A percentile compares a stretch with the other conserved stretches of the same genome.
Evolutionary conservation across 1,140 invertebrate genomes (phyloP).

Genomic region (Palaemon carinicauda): DNA sequence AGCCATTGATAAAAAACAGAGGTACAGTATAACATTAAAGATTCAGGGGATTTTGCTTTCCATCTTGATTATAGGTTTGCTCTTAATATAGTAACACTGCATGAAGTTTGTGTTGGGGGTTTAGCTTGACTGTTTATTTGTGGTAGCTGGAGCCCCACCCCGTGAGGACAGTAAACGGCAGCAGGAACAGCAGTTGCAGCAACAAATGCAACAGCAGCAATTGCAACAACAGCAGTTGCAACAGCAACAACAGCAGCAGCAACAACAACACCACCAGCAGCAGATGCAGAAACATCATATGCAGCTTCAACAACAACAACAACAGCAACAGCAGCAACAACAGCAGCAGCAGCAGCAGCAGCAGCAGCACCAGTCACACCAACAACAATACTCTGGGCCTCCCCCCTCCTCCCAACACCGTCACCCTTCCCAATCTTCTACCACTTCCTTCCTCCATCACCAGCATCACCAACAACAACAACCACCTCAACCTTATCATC

Average conservation of each 20-base stretch:
- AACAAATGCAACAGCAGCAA: not conserved
- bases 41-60: slow-evolving; percentile 3
- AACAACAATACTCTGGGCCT: slow-evolving; percentile 34
- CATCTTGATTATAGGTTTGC: not conserved
- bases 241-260: slow-evolving; percentile 17
- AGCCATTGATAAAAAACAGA: not conserved
- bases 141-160: slow-evolving; percentile 42
- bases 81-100: slow-evolving; percentile 14
- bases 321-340: slow-evolving; percentile 5
- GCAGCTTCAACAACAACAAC: not conserved
- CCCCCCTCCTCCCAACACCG: slow-evolving; percentile 37
- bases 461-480: slow-evolving; percentile 31
- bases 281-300: not conserved
- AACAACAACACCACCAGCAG: slow-evolving; percentile 7
- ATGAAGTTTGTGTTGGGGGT: slow-evolving; percentile 24
- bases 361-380: not conserved
- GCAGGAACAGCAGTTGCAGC: not conserved
- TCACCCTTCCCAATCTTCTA: slow-evolving; percentile 22
- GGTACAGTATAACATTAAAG: not conserved
- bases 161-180: slow-evolving; percentile 9
- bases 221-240: not conserved
- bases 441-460: slow-evolving; percentile 36
- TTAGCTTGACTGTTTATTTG: slow-evolving; percentile 43
- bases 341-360: slow-evolving; percentile 2
- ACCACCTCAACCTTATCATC: not conserved